Conservation (phyloP, 2,888 invertebrate genomes). For the Herminia tarsipennalis region DNA sequence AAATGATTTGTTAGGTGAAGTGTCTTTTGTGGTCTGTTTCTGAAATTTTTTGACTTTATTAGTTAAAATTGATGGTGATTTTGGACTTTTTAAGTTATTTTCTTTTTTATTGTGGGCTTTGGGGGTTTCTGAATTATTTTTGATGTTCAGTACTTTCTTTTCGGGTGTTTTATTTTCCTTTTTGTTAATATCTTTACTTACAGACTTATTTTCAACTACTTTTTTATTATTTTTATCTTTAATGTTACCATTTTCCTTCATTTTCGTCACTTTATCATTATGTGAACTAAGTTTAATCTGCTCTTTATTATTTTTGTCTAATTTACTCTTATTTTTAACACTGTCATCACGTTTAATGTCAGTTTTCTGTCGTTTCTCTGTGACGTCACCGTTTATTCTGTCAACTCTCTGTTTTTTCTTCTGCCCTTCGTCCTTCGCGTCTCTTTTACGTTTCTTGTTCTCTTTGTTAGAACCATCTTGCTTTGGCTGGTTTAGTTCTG, state of each 20-base stretch:
- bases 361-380: slow-evolving; percentile 30
- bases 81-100: slow-evolving; percentile 3
- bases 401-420: slow-evolving; percentile 39
- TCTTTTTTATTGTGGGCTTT: slow-evolving; percentile 5
- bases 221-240: slow-evolving; percentile 2
- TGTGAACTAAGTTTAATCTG: not conserved
- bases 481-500: slow-evolving; percentile 42
- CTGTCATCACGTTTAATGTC: slow-evolving; percentile 13
- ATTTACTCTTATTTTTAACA: not conserved
- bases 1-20: slow-evolving; percentile 30
- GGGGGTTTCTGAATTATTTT: slow-evolving; percentile 3
- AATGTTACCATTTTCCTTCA: slow-evolving; percentile 35
- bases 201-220: slow-evolving; percentile 11
- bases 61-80: slow-evolving; percentile 45
- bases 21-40: slow-evolving; percentile 45
- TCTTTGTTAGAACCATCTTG: slow-evolving; percentile 57
- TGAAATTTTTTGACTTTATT: slow-evolving; percentile 66
- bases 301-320: slow-evolving; percentile 19
- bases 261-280: slow-evolving; percentile 38
- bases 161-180: slow-evolving; percentile 16
- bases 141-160: slow-evolving; percentile 8
- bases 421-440: slow-evolving; percentile 15
- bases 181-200: slow-evolving; percentile 10
- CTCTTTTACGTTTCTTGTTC: slow-evolving; percentile 49
- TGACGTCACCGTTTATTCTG: slow-evolving; percentile 11